Evolutionary conservation across 2,797 vertebrate genomes (phyloP), one percentile per base, ranked within the genome.

Genomic region (Channa striata): DNA sequence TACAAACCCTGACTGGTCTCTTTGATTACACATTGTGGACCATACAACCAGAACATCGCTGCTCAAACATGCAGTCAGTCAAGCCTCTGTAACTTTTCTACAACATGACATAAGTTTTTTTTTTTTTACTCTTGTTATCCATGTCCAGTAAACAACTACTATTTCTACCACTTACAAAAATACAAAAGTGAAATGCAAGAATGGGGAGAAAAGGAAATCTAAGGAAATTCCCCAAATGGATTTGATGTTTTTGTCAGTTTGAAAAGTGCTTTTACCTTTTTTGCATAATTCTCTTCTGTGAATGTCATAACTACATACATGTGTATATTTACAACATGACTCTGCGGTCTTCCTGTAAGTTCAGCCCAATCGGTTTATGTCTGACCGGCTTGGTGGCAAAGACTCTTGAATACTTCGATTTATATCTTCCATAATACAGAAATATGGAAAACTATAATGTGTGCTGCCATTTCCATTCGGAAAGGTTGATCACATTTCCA

Each of bases 1-100:
- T 81, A 65, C 72, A 79, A 83, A 74, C 83, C 81, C 81, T 82
- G 87, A 81, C 81, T 81, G 81, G 72, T 81, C 75, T 67, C 80
- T 80, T 85, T 90, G 85, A 91, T 91, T 86, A 89, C 88, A 90
- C 84, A 21, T 77, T 84, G 90, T 91, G 89, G 88, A 85, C 67
- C 42, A 40, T 63, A 75, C 44, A 78, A 73, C 67, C 68, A 66
- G 39, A 40, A 71, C 46, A 43, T 60, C 36, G 33, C 56, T 36
- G 59, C 63, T 62, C 20, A 19, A 68, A 48, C 58, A 34, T 20
- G 21, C 33, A 39, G 51, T 19, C 17, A 17, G 54, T 40, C 54
- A 68, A 65, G 62, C 72, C 65, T 62, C 25, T 0, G n/a, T 52
- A 51, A 79, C 52, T 54, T 72, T 23, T 66, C 36, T 8, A 25